Conservation (phyloP, 2,113 vertebrate genomes). For the Podiceps cristatus region DNA sequence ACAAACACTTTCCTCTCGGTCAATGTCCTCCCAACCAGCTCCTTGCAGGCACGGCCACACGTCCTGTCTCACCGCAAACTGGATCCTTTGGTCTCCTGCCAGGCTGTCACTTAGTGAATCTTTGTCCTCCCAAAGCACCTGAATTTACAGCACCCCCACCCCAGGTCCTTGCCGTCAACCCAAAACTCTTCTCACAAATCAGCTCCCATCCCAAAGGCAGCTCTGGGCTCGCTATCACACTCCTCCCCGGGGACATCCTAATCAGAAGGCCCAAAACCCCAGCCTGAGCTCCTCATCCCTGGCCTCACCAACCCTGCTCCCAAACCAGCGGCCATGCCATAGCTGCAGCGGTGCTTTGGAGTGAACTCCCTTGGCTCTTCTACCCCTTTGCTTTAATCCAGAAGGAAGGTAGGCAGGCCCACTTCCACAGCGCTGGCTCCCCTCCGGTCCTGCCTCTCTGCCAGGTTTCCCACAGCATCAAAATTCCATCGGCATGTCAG, state of each 20-base stretch:
- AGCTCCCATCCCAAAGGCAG: not conserved
- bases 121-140: not conserved
- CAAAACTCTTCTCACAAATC: not conserved
- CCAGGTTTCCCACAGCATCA: not conserved
- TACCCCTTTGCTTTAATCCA: not conserved
- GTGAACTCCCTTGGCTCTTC: not conserved
- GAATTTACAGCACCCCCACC: not conserved
- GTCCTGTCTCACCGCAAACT: not conserved
- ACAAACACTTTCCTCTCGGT: not conserved
- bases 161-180: not conserved
- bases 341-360: not conserved
- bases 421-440: not conserved
- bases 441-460: not conserved
- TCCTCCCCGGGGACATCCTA: not conserved
- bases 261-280: not conserved
- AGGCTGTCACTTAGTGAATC: fast-evolving
- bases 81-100: not conserved
- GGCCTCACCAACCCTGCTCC: not conserved
- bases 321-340: not conserved
- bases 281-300: not conserved
- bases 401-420: not conserved
- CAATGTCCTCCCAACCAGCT: not conserved
- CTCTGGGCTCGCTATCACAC: not conserved
- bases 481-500: not conserved
- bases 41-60: not conserved